Evolutionary conservation across 2,113 vertebrate genomes (phyloP), one percentile per base, ranked within the genome.

Genomic region (Corythornis cristatus): DNA sequence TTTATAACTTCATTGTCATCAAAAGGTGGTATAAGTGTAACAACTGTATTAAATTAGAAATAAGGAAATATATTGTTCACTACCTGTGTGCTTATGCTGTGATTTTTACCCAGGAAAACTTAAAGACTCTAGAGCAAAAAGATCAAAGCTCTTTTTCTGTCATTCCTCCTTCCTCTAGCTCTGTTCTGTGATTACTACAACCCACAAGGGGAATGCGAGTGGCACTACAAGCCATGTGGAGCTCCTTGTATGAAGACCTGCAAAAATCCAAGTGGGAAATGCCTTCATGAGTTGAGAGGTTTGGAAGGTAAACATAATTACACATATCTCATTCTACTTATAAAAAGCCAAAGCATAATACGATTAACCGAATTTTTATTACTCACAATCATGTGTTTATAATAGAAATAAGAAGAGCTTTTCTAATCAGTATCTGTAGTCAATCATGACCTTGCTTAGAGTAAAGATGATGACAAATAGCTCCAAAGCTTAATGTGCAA

Each of bases 121-220:
- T 28, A 42, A 73, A 56, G 33, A 43, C 18, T 43, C 40, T 10
- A 43, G 18, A 86, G 35, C 23, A 88, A 74, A 78, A 71, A 45
- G 14, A 50, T 76, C n/a, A 86, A 64, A 82, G 19, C 16, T 19
- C 17, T 65, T 75, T 60, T 90, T 62, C 50, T 76, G 83, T 11
- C 11, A 40, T 87, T 79, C 54, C 62, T 43, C 42, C 35, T 74
- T 76, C 40, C 43, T 93, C 12, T 93, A 99, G 99, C 99, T 65
- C 91, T 99, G 31, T 99, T 99, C 97, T 99, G 99, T 22, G 99
- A 99, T 92, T 99, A 98, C 96, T 99, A 99, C 96, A 99, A 99
- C 77, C 94, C 97, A 3, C 83, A 97, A 51, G 98, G 96, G 31
- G 97, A 94, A 80, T 99, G 99, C 72, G 98, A 98, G 83, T 99